phyloP scores from a whole-genome alignment of 2,113 vertebrate species.

The Podilymbus podiceps region DNA sequence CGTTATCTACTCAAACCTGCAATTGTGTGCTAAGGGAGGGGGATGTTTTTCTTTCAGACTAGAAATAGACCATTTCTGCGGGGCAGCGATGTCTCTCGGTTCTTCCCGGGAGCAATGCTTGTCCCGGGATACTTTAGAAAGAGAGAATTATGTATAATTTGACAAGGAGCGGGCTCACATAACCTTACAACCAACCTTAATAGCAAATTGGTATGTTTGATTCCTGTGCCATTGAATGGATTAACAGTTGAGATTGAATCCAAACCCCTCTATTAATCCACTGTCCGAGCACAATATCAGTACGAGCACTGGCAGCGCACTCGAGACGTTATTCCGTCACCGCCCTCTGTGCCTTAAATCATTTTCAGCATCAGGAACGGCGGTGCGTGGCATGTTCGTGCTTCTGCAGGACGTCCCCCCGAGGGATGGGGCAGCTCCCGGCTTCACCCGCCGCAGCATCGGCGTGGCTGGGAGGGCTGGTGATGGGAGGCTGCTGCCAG shows the following conservation, averaged over 20 bases:
- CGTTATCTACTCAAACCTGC: neutral
- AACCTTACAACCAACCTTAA: neutral
- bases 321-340: neutral
- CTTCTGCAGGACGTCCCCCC: rapidly evolving
- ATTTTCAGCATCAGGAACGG: neutral
- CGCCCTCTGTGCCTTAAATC: neutral
- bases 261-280: neutral
- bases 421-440: neutral
- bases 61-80: neutral
- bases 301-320: neutral
- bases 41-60: neutral
- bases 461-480: neutral
- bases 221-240: conserved; percentile 7
- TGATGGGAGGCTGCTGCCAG: neutral
- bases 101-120: neutral
- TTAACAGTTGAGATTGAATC: neutral
- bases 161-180: neutral
- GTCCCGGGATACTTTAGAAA: neutral
- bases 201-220: neutral
- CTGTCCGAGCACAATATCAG: neutral
- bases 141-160: neutral
- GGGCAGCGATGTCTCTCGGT: rapidly evolving
- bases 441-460: rapidly evolving
- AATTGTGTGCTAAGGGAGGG: neutral
- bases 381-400: rapidly evolving